These are phyloP conservation scores for Anagrus nilaparvatae DNA, from an alignment of 1,140 invertebrate species.

Conservation along the genomic window DNA sequence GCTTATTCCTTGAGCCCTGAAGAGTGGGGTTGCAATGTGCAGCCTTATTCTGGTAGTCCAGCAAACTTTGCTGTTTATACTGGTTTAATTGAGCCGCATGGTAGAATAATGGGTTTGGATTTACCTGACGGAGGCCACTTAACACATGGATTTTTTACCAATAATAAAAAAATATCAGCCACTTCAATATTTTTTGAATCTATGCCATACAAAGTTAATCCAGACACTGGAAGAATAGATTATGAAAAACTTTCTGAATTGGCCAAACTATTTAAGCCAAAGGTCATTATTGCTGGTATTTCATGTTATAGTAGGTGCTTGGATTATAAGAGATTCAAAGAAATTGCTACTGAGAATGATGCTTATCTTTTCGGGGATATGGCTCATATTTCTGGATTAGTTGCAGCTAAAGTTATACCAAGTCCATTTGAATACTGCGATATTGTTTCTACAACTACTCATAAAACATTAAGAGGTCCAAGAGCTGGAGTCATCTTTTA, in stretches of 20 bases:
- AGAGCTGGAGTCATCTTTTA: slow-evolving; percentile 84
- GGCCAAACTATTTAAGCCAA: slow-evolving; percentile 82
- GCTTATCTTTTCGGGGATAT: slow-evolving; percentile 91
- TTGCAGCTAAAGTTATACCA: slow-evolving; percentile 76
- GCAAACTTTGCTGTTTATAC: slow-evolving; percentile 96
- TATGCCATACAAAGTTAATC: slow-evolving; percentile 92
- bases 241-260: slow-evolving; percentile 79
- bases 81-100: slow-evolving; percentile 80
- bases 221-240: slow-evolving; percentile 82
- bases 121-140: slow-evolving; percentile 94
- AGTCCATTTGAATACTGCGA: slow-evolving; percentile 91
- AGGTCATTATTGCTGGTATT: slow-evolving; percentile 88
- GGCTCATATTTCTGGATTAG: slow-evolving; percentile 88
- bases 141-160: slow-evolving; percentile 88
- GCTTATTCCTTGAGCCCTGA: slow-evolving; percentile 73
- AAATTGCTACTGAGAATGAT: slow-evolving; percentile 79
- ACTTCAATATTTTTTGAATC: slow-evolving; percentile 98
- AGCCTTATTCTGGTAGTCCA: slow-evolving; percentile 93
- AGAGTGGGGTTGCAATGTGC: slow-evolving; percentile 97
- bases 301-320: slow-evolving; percentile 80
- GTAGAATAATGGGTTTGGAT: slow-evolving; percentile 93
- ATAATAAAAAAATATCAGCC: slow-evolving; percentile 87
- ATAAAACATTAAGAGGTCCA: slow-evolving; percentile 90
- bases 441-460: slow-evolving; percentile 91
- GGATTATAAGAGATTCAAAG: slow-evolving; percentile 78